phyloP scores from a whole-genome alignment of 2,113 vertebrate genomes.

The Heterotis niloticus region DNA sequence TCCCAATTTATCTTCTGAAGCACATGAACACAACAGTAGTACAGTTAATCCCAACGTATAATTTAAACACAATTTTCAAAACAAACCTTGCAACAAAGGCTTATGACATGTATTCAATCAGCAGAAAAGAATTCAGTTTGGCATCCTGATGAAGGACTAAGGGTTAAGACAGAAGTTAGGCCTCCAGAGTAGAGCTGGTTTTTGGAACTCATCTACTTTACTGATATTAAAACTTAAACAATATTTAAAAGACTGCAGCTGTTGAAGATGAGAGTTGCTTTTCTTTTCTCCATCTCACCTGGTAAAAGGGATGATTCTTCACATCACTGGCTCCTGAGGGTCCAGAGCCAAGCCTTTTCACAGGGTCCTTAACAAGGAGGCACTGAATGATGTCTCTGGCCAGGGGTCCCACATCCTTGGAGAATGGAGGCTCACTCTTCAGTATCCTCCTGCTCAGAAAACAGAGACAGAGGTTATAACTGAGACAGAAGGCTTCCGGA shows the following conservation, averaged over 20 bases:
- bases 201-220: no score
- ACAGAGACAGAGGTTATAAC: slow-evolving; percentile 6
- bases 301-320: slow-evolving; percentile 91
- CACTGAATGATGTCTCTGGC: slow-evolving; percentile 89
- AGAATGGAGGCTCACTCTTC: slow-evolving; percentile 93
- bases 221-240: background rate
- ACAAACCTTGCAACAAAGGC: background rate
- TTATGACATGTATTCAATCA: background rate
- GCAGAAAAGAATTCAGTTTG: background rate
- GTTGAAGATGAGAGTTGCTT: background rate
- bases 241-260: background rate
- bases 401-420: slow-evolving; percentile 81
- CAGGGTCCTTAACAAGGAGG: slow-evolving; percentile 88
- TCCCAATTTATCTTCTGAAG: slow-evolving; percentile 91
- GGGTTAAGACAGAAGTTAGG: background rate
- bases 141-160: background rate
- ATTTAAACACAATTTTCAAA: background rate
- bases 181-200: no score
- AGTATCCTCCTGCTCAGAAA: slow-evolving; percentile 79
- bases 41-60: no score
- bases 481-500: background rate
- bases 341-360: slow-evolving; percentile 88
- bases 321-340: slow-evolving; percentile 80
- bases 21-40: background rate
- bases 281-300: slow-evolving; percentile 65